Evolutionary conservation across 2,888 invertebrate genomes (phyloP).

Genomic region (Liopterus haemorrhoidalis): DNA sequence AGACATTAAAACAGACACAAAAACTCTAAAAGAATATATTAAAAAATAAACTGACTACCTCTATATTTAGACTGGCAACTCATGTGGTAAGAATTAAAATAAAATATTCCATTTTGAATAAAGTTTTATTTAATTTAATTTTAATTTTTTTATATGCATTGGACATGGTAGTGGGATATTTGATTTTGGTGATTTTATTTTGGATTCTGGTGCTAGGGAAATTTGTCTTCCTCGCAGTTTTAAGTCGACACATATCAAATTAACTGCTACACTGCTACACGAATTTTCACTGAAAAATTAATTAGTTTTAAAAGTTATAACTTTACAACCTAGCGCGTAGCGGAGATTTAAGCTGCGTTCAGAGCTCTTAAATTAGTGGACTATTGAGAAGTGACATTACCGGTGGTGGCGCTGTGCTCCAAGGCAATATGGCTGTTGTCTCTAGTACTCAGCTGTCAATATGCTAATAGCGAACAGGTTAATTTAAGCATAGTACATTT

Average conservation of each 20-base stretch:
- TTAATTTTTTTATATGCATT: constrained; percentile 4
- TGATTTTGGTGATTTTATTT: no score
- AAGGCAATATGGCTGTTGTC: no score
- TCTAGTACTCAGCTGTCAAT: no score
- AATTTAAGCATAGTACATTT: no score
- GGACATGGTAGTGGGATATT: no score
- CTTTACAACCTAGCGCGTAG: not conserved
- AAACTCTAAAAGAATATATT: constrained; percentile 5
- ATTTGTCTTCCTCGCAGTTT: constrained; percentile 3
- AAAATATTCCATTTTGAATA: not conserved
- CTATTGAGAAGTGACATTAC: no score
- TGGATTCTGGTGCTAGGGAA: constrained; percentile 13
- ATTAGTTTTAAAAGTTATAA: not conserved
- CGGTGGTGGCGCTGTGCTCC: no score
- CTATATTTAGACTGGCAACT: constrained; percentile 16
- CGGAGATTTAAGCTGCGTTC: no score
- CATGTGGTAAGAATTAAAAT: not conserved
- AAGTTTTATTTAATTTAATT: not conserved
- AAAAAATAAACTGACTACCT: constrained; percentile 22
- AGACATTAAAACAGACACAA: constrained; percentile 10
- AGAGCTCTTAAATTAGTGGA: no score
- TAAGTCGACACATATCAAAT: not conserved
- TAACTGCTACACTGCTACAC: constrained; percentile 1
- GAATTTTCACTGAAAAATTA: constrained; percentile 11
- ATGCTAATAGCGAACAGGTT: no score